phyloP scores from a whole-genome alignment of 2,888 invertebrate species.

The Caradrina kadenii region DNA sequence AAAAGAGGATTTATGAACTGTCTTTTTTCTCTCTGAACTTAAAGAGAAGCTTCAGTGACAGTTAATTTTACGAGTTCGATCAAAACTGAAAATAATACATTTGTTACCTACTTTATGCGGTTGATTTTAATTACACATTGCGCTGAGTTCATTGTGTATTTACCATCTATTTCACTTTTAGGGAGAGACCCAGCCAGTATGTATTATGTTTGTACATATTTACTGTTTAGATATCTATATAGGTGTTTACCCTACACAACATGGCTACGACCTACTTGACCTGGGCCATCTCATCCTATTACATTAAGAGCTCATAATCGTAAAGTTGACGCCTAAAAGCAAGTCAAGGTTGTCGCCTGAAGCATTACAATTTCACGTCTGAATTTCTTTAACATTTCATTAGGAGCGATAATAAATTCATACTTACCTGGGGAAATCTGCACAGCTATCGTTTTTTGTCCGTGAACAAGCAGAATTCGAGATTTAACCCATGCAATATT shows the following conservation, averaged over 20 bases:
- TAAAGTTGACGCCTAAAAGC: slow-evolving; percentile 15
- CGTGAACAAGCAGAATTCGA: slow-evolving; percentile 30
- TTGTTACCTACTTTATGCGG: too few relatives aligned
- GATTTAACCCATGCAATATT: slow-evolving; percentile 62
- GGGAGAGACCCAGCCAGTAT: too few relatives aligned
- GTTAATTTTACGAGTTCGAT: too few relatives aligned
- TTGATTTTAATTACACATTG: background rate
- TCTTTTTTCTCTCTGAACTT: background rate
- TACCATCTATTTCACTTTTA: too few relatives aligned
- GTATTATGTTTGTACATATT: too few relatives aligned
- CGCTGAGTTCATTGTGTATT: too few relatives aligned
- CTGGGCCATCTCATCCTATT: background rate
- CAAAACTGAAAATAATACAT: too few relatives aligned
- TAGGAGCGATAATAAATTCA: slow-evolving; percentile 69
- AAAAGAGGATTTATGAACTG: slow-evolving; percentile 6
- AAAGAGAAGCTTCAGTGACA: too few relatives aligned
- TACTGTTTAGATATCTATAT: too few relatives aligned
- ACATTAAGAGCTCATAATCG: slow-evolving; percentile 11
- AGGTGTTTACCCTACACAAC: background rate
- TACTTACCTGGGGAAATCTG: slow-evolving; percentile 73
- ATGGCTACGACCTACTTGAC: background rate
- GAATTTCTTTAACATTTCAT: slow-evolving; percentile 62
- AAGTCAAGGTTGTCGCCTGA: slow-evolving; percentile 14
- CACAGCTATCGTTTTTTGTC: slow-evolving; percentile 59
- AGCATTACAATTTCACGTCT: slow-evolving; percentile 56